Percentiles rank a stretch among this genome's conserved stretches.
These are phyloP conservation scores for Passerina amoena DNA, from an alignment of 2,113 vertebrate species.

Conservation along the genomic window DNA sequence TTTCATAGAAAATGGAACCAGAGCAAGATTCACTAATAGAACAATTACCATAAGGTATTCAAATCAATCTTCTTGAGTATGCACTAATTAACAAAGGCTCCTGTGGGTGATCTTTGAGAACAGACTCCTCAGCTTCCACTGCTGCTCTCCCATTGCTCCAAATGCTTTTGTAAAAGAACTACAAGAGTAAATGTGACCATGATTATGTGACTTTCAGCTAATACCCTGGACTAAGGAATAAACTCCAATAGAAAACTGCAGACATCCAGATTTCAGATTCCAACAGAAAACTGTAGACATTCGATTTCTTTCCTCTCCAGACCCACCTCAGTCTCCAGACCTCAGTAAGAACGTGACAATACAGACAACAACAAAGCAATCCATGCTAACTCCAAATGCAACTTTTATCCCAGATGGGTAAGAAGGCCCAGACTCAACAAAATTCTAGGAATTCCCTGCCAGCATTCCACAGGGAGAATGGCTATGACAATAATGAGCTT, in stretches of 20 bases:
- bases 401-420: not conserved
- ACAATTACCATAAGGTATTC: not conserved
- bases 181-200: not conserved
- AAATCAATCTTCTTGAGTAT: not conserved
- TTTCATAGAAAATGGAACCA: not conserved
- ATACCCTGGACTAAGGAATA: not conserved
- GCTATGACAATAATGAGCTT: rapidly evolving
- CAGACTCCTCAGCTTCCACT: not conserved
- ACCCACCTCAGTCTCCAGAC: not conserved
- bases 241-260: not conserved
- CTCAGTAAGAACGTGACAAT: not conserved
- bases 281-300: not conserved
- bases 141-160: not conserved
- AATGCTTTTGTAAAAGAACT: not conserved
- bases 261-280: not conserved
- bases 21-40: not conserved
- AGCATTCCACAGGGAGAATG: rapidly evolving
- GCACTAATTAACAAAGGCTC: not conserved
- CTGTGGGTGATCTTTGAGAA: not conserved
- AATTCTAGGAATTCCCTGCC: not conserved
- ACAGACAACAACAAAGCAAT: not conserved
- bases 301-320: not conserved
- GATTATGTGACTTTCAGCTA: not conserved
- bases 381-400: not conserved
- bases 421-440: not conserved